Percentiles rank a stretch among this genome's conserved stretches.
phyloP scores from a whole-genome alignment of 2,797 vertebrate genomes.

The Lutra lutra region DNA sequence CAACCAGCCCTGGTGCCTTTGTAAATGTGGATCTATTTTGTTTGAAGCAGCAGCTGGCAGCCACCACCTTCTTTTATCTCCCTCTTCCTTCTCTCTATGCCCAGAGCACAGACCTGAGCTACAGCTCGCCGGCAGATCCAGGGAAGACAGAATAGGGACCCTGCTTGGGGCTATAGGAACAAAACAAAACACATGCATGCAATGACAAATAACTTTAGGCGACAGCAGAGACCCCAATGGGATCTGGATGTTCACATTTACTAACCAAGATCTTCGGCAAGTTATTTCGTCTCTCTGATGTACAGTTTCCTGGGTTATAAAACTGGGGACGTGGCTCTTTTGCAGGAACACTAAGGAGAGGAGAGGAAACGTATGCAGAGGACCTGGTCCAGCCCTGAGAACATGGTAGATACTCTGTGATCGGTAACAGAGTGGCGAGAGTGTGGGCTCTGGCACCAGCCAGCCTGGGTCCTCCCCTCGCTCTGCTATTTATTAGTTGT shows the following conservation, averaged over 20 bases:
- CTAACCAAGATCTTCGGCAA: neutral
- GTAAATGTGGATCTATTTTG: constrained; percentile 61
- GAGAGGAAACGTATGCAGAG: neutral
- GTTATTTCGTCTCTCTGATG: neutral
- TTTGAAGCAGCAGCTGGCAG: constrained; percentile 67
- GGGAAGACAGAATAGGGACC: neutral
- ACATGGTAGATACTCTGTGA: neutral
- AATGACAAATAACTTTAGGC: neutral
- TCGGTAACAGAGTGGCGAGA: neutral
- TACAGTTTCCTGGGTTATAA: neutral
- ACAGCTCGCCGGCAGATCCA: neutral
- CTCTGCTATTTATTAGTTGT: neutral
- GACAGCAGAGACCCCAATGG: neutral
- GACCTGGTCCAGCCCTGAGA: neutral
- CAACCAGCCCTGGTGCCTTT: constrained; percentile 62
- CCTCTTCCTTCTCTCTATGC: neutral
- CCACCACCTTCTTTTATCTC: constrained; percentile 36
- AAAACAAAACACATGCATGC: neutral
- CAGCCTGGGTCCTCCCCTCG: neutral
- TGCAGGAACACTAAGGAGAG: neutral
- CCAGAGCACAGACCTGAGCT: constrained; percentile 36
- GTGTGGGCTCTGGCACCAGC: accelerated
- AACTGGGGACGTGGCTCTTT: neutral
- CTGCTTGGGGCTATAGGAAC: neutral
- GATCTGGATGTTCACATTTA: neutral